phyloP scores from a whole-genome alignment of 1,140 invertebrate genomes.

The Lutraria rhynchaena region DNA sequence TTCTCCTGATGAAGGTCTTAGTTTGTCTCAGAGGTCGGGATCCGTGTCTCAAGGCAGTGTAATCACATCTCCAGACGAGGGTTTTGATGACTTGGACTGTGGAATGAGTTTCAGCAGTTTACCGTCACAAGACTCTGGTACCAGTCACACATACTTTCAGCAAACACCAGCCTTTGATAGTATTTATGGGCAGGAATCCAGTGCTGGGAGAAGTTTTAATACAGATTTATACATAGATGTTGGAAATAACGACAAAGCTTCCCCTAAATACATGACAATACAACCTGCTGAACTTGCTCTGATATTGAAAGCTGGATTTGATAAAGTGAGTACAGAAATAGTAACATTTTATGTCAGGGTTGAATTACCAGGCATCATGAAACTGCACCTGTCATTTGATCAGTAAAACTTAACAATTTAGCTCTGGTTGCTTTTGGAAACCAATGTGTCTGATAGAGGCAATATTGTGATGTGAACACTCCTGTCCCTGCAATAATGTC shows the following conservation, averaged over 20 bases:
- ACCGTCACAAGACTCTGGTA: background rate
- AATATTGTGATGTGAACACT: background rate
- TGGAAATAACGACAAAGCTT: background rate
- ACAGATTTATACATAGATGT: background rate
- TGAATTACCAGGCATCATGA: background rate
- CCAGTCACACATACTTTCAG: background rate
- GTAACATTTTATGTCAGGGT: background rate
- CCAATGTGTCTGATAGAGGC: background rate
- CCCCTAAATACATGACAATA: background rate
- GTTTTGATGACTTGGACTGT: constrained; percentile 39
- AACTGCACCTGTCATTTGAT: background rate
- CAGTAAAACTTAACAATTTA: background rate
- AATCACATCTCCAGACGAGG: constrained; percentile 15
- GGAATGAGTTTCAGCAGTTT: background rate
- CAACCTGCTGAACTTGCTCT: constrained; percentile 61
- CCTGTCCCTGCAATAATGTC: background rate
- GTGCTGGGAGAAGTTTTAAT: background rate
- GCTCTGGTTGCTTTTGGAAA: background rate
- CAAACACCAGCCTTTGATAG: constrained; percentile 4
- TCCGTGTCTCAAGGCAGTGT: constrained; percentile 5
- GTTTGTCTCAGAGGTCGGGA: constrained; percentile 1
- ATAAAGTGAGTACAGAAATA: constrained; percentile 65
- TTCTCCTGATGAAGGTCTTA: constrained; percentile 15
- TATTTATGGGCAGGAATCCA: constrained; percentile 1
- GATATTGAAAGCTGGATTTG: constrained; percentile 64